Conservation (phyloP, 2,888 invertebrate genomes). For the Apamea anceps region DNA sequence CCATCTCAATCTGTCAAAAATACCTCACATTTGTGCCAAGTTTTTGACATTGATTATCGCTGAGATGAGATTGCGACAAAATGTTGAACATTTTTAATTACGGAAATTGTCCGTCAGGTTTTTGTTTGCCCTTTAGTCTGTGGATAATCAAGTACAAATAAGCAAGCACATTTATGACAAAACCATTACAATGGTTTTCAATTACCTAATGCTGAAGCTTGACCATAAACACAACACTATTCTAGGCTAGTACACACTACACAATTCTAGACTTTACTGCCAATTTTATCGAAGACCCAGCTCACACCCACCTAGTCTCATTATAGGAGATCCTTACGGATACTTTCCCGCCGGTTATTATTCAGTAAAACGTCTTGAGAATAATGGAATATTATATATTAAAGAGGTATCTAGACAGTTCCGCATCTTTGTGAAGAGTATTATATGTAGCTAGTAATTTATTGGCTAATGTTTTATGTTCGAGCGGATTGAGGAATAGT, state of each 20-base stretch:
- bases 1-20: no score
- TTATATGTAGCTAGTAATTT: constrained; percentile 33
- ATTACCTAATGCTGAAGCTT: neutral
- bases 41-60: no score
- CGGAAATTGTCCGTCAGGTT: no score
- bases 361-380: constrained; percentile 57
- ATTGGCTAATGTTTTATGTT: constrained; percentile 35
- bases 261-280: constrained; percentile 4
- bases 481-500: constrained; percentile 26
- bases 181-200: neutral
- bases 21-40: no score
- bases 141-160: neutral
- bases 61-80: no score
- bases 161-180: neutral
- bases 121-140: neutral
- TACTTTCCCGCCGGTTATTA: constrained; percentile 67
- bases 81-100: no score
- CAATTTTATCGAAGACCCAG: constrained; percentile 9
- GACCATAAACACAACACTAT: constrained; percentile 4
- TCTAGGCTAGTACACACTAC: neutral
- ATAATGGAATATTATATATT: constrained; percentile 61
- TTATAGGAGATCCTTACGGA: constrained; percentile 70
- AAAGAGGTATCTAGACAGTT: constrained; percentile 41
- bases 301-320: constrained; percentile 63
- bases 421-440: constrained; percentile 37